Evolutionary conservation across 2,888 invertebrate genomes (phyloP).

Genomic region (Drosophila engyochracea): DNA sequence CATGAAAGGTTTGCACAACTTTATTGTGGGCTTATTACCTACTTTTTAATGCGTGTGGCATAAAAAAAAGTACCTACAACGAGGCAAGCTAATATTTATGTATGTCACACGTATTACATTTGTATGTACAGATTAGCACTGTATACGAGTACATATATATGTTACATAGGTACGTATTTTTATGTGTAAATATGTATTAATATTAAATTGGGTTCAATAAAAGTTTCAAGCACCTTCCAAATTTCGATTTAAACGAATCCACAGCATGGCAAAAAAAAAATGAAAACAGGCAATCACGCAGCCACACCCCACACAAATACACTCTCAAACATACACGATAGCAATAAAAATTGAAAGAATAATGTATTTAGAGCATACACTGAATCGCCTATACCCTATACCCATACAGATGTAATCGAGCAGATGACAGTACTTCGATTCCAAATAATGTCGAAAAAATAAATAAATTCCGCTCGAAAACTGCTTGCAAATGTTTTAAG

Average conservation of each 20-base stretch:
- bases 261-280: slow-evolving; percentile 9
- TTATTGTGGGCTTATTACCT: not conserved
- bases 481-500: not conserved
- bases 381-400: slow-evolving; percentile 5
- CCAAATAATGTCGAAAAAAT: not conserved
- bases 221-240: slow-evolving; percentile 41
- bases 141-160: slow-evolving; percentile 15
- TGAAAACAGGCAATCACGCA: slow-evolving; percentile 8
- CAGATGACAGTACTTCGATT: not conserved
- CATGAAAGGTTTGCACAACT: not conserved
- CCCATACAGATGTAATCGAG: not conserved
- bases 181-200: slow-evolving; percentile 21
- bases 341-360: slow-evolving; percentile 23
- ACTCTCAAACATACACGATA: not conserved
- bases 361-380: not conserved
- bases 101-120: not conserved
- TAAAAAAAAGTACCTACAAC: slow-evolving; percentile 1
- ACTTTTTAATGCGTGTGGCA: slow-evolving; percentile 9
- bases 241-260: slow-evolving; percentile 30
- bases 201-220: slow-evolving; percentile 63
- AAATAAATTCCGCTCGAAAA: not conserved
- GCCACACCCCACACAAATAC: slow-evolving; percentile 2
- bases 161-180: not conserved
- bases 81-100: slow-evolving; percentile 11
- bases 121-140: slow-evolving; percentile 18